These are phyloP conservation scores for Drosophila ambigua DNA, from an alignment of 1,140 invertebrate species.

Conservation along the genomic window DNA sequence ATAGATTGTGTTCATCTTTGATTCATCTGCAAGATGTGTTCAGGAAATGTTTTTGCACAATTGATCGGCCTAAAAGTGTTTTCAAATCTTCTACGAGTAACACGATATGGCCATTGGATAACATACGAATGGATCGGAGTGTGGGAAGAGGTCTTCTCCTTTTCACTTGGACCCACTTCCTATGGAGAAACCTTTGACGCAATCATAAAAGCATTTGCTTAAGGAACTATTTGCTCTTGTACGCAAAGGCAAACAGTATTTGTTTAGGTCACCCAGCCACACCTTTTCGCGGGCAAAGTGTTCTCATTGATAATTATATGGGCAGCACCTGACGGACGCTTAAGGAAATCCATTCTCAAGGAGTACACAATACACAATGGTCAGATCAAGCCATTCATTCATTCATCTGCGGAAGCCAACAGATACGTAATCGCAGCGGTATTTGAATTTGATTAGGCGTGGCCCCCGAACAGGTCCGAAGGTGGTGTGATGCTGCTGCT, in stretches of 20 bases:
- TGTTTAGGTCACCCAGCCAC: constrained; percentile 5
- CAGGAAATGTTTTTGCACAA: too few relatives aligned
- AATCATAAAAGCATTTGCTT: constrained; percentile 8
- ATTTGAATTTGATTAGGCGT: constrained; percentile 39
- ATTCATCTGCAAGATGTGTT: too few relatives aligned
- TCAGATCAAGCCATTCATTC: constrained; percentile 17
- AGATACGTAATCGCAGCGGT: constrained; percentile 19
- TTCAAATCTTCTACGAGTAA: too few relatives aligned
- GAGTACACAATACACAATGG: constrained; percentile 8
- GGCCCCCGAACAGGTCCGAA: constrained; percentile 44
- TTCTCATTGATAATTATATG: constrained; percentile 13
- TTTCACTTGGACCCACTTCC: too few relatives aligned
- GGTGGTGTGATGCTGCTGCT: constrained; percentile 20
- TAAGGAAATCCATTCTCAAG: constrained; percentile 25
- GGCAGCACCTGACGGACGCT: constrained; percentile 8
- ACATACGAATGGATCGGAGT: too few relatives aligned
- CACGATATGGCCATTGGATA: too few relatives aligned
- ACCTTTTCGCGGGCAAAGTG: not conserved
- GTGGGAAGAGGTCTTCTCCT: too few relatives aligned
- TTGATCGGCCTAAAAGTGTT: too few relatives aligned
- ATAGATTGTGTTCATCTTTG: too few relatives aligned
- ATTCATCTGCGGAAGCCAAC: constrained; percentile 24
- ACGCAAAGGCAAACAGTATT: constrained; percentile 2
- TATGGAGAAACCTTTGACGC: constrained; percentile 3
- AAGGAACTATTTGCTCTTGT: not conserved